A percentile compares a stretch with the other conserved stretches of the same genome.
Evolutionary conservation across 2,888 invertebrate species (phyloP).

Genomic region (Clepsis dumicolana): DNA sequence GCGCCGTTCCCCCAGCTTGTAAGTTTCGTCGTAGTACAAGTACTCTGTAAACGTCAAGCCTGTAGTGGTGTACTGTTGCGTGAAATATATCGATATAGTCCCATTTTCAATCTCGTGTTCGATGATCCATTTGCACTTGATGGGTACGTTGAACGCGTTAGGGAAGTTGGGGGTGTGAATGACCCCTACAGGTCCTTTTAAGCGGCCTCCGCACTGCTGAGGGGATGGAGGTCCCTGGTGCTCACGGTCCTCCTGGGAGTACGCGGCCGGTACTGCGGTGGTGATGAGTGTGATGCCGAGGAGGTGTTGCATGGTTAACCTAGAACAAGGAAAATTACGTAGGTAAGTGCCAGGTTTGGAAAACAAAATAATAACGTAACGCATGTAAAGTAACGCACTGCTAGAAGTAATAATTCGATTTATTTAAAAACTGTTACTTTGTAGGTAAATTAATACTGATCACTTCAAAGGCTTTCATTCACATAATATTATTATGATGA

Average conservation of each 20-base stretch:
- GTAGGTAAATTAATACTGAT: too few relatives aligned
- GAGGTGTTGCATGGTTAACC: slow-evolving; percentile 69
- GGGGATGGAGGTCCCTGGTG: slow-evolving; percentile 71
- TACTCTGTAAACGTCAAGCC: slow-evolving; percentile 92
- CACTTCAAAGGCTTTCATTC: too few relatives aligned
- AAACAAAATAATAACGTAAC: too few relatives aligned
- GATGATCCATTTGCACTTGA: slow-evolving; percentile 95
- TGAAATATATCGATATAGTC: slow-evolving; percentile 94
- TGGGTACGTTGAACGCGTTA: slow-evolving; percentile 91
- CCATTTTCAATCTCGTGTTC: slow-evolving; percentile 91
- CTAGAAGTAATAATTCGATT: too few relatives aligned
- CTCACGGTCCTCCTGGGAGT: slow-evolving; percentile 66
- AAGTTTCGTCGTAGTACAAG: slow-evolving; percentile 90
- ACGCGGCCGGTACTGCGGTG: slow-evolving; percentile 60
- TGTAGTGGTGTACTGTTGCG: slow-evolving; percentile 94
- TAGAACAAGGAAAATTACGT: slow-evolving; percentile 58
- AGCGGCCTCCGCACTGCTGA: slow-evolving; percentile 87
- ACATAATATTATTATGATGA: too few relatives aligned
- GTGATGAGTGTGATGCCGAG: slow-evolving; percentile 70
- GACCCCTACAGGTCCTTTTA: slow-evolving; percentile 88
- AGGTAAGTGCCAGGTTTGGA: not conserved
- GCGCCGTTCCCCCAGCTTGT: slow-evolving; percentile 88
- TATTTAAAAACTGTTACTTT: too few relatives aligned
- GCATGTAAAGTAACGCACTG: too few relatives aligned
- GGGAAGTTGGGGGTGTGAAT: slow-evolving; percentile 95